A percentile compares a stretch with the other conserved stretches of the same genome.
These are phyloP conservation scores for Tachycineta bicolor DNA, from an alignment of 2,113 vertebrate genomes.

Conservation along the genomic window DNA sequence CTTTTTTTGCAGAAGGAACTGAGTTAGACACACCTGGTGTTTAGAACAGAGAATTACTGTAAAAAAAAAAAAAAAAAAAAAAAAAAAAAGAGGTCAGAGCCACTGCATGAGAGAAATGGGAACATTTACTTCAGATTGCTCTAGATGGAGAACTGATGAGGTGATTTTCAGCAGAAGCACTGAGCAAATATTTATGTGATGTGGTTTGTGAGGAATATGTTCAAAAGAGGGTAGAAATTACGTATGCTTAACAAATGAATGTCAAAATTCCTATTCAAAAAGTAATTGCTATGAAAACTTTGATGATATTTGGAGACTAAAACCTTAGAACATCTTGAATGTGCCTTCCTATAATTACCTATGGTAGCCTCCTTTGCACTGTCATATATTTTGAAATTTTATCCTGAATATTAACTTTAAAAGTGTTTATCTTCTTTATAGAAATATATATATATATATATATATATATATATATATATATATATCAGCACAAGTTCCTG, in stretches of 20 bases:
- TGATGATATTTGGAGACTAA: not conserved
- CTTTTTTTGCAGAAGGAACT: conserved; percentile 3
- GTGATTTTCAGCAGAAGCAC: not conserved
- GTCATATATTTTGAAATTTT: conserved; percentile 32
- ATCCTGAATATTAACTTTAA: not conserved
- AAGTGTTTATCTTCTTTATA: not conserved
- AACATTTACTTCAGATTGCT: not conserved
- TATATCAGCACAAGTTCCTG: not conserved
- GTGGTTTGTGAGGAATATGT: not conserved
- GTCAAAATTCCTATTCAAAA: not conserved
- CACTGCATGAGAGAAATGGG: not conserved
- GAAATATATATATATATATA: no score
- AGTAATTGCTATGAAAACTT: not conserved
- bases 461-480: no score
- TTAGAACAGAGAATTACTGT: not conserved
- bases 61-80: not conserved
- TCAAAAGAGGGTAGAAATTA: not conserved
- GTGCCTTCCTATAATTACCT: not conserved
- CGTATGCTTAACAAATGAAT: not conserved
- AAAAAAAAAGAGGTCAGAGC: not conserved
- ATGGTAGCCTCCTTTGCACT: not conserved
- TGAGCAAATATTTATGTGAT: not conserved
- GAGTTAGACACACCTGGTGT: not conserved
- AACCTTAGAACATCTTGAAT: not conserved
- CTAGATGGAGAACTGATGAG: not conserved